Evolutionary conservation across 2,888 invertebrate species (phyloP), one percentile per base, ranked within the genome.

Genomic region (Heteromyza rotundicornis): DNA sequence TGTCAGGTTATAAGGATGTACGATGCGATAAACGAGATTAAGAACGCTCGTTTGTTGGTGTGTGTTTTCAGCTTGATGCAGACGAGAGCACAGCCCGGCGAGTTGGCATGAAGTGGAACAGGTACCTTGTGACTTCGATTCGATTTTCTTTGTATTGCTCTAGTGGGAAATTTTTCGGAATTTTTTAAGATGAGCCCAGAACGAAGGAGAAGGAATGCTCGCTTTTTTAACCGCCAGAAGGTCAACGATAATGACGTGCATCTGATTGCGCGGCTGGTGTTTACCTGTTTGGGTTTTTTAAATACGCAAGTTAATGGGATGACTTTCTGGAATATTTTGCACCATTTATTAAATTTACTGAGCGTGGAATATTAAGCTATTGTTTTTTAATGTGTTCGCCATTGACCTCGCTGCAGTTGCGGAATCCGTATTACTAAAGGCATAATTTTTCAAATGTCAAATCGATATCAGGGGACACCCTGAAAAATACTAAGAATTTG

Each of bases 361-460:
- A 63, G 71, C 74, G 65, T 75, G 67, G 74, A 75, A 68, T 77
- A 75, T 75, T 70, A 67, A 65, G 63, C 60, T 52, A 56, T 64
- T 67, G 53, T 61, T 64, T 64, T 70, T 70, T 69, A 71, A 65
- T 62, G 62, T 22, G 49, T 54, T 22, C 49, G 58, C 66, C 69
- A 74, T 75, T 74, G 75, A 74, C 73, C 73, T 74, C 75, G 72
- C n/a, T n/a, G n/a, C n/a, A n/a, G n/a, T n/a, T n/a, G n/a, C n/a
- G n/a, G n/a, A n/a, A n/a, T n/a, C n/a, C n/a, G n/a, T n/a, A n/a
- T n/a, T n/a, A n/a, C n/a, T n/a, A n/a, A n/a, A n/a, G n/a, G n/a
- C n/a, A n/a, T n/a, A n/a, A n/a, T n/a, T n/a, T n/a, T n/a, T n/a
- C n/a, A n/a, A n/a, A n/a, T n/a, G n/a, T n/a, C n/a, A n/a, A n/a